Percentiles rank a stretch among this genome's conserved stretches.
Evolutionary conservation across 2,113 vertebrate genomes (phyloP).

Genomic region (Entomyzon cyanotis): DNA sequence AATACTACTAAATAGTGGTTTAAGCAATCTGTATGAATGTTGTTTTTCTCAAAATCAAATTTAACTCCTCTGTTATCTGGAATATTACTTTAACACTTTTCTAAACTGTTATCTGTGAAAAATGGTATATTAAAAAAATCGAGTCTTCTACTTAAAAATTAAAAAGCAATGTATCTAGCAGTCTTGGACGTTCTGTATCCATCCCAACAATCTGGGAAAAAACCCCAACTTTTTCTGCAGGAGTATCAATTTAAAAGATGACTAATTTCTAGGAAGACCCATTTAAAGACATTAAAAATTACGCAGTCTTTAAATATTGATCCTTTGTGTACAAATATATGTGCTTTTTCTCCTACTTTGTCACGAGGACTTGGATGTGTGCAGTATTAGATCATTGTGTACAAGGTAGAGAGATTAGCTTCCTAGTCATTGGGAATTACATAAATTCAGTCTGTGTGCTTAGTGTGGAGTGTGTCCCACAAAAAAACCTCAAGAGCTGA

Average conservation of each 20-base stretch:
- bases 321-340: neutral
- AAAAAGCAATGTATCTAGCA: neutral
- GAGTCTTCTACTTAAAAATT: neutral
- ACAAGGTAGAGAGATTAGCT: neutral
- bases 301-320: constrained; percentile 7
- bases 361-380: neutral
- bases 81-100: neutral
- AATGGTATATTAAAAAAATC: neutral
- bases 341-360: neutral
- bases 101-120: neutral
- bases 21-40: neutral
- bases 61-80: neutral
- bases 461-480: neutral
- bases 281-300: neutral
- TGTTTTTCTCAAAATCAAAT: neutral
- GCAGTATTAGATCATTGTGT: constrained; percentile 3
- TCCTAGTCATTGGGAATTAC: constrained; percentile 6
- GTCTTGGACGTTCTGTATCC: neutral
- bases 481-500: neutral
- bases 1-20: neutral
- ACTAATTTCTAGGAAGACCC: neutral
- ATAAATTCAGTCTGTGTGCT: neutral
- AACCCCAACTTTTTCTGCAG: neutral
- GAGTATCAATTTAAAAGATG: neutral
- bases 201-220: neutral